Percentiles rank a stretch among this genome's conserved stretches.
These are phyloP conservation scores for Eulithis testata DNA, from an alignment of 2,888 invertebrate species.

Conservation along the genomic window DNA sequence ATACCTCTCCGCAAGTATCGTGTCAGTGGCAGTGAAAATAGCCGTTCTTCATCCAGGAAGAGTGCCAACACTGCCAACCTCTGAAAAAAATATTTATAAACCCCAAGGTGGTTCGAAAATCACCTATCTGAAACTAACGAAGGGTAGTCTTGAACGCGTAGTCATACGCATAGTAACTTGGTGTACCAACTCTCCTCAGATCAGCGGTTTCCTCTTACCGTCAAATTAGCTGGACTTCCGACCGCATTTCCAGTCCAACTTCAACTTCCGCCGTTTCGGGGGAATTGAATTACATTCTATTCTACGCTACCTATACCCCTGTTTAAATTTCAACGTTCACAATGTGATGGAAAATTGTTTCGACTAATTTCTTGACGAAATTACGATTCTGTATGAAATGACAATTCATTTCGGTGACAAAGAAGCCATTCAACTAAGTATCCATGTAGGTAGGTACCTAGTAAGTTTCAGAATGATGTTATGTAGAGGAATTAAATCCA, in stretches of 20 bases:
- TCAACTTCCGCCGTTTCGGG: constrained; percentile 15
- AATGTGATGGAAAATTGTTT: constrained; percentile 7
- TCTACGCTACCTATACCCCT: constrained; percentile 2
- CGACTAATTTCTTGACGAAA: constrained; percentile 13
- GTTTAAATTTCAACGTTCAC: constrained; percentile 8
- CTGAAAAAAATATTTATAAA: too few species aligned
- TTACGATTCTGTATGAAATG: constrained; percentile 13
- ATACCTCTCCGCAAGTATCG: too few species aligned
- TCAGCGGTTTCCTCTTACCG: background rate
- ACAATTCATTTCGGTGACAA: constrained; percentile 24
- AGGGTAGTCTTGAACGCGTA: background rate
- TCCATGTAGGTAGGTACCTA: background rate
- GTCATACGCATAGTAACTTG: background rate
- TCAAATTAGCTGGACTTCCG: constrained; percentile 12
- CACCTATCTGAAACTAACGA: too few species aligned
- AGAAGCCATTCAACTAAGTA: constrained; percentile 14
- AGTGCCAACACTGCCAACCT: too few species aligned
- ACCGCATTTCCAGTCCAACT: constrained; percentile 2
- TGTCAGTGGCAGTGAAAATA: too few species aligned
- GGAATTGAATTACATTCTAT: constrained; percentile 12
- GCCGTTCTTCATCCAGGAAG: too few species aligned
- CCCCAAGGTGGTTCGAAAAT: too few species aligned
- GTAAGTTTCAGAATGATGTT: too few species aligned
- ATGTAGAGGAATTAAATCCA: too few species aligned
- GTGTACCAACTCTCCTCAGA: background rate